A percentile compares a stretch with the other conserved stretches of the same genome.
Evolutionary conservation across 2,797 vertebrate genomes (phyloP).

Genomic region (Micromesistius poutassou): DNA sequence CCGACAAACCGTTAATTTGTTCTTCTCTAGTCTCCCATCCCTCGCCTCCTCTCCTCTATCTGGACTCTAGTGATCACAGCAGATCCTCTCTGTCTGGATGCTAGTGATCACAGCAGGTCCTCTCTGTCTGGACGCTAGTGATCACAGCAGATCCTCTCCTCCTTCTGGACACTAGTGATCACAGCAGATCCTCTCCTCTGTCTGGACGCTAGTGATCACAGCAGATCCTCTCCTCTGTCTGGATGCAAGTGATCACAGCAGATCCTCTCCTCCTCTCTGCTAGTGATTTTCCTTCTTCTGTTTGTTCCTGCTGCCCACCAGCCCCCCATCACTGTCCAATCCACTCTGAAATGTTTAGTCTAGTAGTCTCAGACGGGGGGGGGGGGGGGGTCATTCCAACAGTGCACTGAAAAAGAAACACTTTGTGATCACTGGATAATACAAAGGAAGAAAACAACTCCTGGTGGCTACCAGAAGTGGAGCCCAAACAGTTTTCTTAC

Average conservation of each 20-base stretch:
- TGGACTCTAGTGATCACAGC: no score
- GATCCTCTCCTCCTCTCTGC: no score
- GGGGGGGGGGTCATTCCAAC: constrained; percentile 2
- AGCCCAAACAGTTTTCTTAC: neutral
- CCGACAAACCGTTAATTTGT: no score
- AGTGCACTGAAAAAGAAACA: constrained; percentile 13
- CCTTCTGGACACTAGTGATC: no score
- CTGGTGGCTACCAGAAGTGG: neutral
- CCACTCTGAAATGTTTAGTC: constrained; percentile 17
- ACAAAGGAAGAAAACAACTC: constrained; percentile 9
- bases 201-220: no score
- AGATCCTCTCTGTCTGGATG: neutral
- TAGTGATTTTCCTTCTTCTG: constrained; percentile 15
- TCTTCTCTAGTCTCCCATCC: neutral
- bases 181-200: no score
- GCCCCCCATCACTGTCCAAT: constrained; percentile 5
- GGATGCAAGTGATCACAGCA: no score
- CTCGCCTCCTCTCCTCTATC: no score
- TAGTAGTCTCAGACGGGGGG: constrained; percentile 19
- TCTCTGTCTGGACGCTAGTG: no score
- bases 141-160: no score
- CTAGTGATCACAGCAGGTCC: no score
- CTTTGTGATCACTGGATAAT: constrained; percentile 3
- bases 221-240: no score
- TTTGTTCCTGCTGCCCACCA: neutral